Conservation (phyloP, 2,113 vertebrate species). For the Protobothrops mucrosquamatus region DNA sequence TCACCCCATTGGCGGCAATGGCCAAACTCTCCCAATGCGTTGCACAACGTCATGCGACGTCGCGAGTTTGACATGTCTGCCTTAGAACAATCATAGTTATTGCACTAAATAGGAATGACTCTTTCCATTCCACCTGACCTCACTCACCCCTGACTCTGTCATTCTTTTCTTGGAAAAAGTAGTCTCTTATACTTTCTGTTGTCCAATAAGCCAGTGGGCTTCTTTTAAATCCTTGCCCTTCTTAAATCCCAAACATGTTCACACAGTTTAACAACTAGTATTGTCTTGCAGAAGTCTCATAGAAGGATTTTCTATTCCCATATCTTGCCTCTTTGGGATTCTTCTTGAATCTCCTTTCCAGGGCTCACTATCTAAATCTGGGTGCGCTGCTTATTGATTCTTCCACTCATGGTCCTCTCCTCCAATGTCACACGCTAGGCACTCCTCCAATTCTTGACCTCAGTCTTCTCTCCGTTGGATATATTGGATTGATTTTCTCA, state of each 20-base stretch:
- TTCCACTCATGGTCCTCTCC: not conserved
- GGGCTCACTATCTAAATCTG: not conserved
- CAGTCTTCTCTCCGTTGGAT: not conserved
- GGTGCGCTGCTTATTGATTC: not conserved
- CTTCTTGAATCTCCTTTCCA: not conserved
- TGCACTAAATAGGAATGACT: not conserved
- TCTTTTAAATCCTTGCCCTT: not conserved
- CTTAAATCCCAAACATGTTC: not conserved
- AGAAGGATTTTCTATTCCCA: not conserved
- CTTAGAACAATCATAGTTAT: not conserved
- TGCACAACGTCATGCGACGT: too few species aligned
- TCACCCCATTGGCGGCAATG: too few species aligned
- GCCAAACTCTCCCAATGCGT: too few species aligned
- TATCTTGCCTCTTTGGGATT: not conserved
- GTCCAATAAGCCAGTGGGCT: not conserved
- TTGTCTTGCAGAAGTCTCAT: not conserved
- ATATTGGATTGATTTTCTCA: not conserved
- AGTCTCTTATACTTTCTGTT: not conserved
- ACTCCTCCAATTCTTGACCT: not conserved
- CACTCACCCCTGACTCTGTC: not conserved
- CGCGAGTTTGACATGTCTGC: too few species aligned
- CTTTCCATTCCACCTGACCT: not conserved
- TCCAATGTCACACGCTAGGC: not conserved
- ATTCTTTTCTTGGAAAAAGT: not conserved
- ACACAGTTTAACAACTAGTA: not conserved